Conservation (phyloP, 2,797 vertebrate genomes). For the Esox lucius region DNA sequence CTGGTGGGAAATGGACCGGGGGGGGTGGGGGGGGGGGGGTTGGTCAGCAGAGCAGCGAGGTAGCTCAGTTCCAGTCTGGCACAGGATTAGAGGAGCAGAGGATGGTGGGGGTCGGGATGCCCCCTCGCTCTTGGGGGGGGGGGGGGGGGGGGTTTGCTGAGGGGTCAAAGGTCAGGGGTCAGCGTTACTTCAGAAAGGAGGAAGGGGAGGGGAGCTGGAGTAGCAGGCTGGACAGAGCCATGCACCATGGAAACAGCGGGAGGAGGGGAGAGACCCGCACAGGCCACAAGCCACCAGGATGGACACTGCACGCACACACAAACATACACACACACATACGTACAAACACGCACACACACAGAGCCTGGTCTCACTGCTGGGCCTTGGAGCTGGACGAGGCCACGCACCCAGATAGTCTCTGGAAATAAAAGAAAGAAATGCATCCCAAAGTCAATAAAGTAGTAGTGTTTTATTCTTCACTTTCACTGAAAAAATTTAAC, state of each 20-base stretch:
- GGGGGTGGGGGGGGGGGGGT: conserved; percentile 18
- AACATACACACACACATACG: background rate
- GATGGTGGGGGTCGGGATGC: conserved; percentile 25
- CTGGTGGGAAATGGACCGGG: conserved; percentile 31
- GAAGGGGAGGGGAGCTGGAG: conserved; percentile 63
- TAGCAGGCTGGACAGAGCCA: conserved; percentile 31
- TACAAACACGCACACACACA: background rate
- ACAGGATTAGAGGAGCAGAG: conserved; percentile 54
- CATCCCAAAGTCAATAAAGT: background rate
- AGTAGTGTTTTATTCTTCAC: background rate
- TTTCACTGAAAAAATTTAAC: too few species aligned
- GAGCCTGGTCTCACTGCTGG: conserved; percentile 53
- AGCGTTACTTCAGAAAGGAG: conserved; percentile 49
- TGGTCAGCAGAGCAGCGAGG: conserved; percentile 71
- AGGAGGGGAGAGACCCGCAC: background rate
- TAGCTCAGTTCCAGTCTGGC: conserved; percentile 76
- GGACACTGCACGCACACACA: background rate
- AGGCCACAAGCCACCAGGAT: background rate
- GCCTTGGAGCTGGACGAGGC: conserved; percentile 73
- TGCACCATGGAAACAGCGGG: background rate
- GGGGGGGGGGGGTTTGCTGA: background rate
- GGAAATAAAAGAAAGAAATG: conserved; percentile 55
- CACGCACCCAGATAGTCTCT: conserved; percentile 75
- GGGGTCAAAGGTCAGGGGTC: conserved; percentile 36
- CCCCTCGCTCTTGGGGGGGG: too few species aligned